Evolutionary conservation across 2,888 invertebrate genomes (phyloP).

Genomic region (Notodonta ziczac): DNA sequence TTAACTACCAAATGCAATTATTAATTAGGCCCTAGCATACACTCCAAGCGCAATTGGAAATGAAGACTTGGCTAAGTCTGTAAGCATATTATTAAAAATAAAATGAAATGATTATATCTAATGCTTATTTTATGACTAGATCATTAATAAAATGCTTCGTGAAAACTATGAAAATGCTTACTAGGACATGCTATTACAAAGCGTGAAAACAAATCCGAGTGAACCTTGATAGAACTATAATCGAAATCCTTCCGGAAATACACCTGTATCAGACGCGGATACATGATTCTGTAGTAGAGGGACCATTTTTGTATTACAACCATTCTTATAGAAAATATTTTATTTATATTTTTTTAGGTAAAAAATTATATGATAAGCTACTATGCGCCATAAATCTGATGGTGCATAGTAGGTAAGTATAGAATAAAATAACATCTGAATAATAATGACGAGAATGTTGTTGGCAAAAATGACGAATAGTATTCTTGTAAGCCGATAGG

Average conservation of each 20-base stretch:
- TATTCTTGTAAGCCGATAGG: too few relatives aligned
- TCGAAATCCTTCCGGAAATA: background rate
- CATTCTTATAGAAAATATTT: too few relatives aligned
- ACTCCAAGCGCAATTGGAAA: constrained; percentile 19
- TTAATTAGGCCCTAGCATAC: constrained; percentile 15
- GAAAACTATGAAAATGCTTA: constrained; percentile 10
- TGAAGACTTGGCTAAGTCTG: constrained; percentile 13
- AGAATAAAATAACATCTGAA: too few relatives aligned
- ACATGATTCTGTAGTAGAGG: too few relatives aligned
- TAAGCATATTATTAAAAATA: constrained; percentile 12
- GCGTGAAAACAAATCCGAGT: background rate
- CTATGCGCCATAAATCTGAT: too few relatives aligned
- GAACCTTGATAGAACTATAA: background rate
- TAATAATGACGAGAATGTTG: too few relatives aligned
- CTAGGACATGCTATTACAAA: background rate
- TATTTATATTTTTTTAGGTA: too few relatives aligned
- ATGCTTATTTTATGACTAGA: constrained; percentile 44
- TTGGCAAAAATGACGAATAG: too few relatives aligned
- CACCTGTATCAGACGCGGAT: too few relatives aligned
- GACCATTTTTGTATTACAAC: too few relatives aligned
- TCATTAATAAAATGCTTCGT: constrained; percentile 20
- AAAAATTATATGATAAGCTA: too few relatives aligned
- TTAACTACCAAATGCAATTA: constrained; percentile 1
- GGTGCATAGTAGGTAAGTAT: too few relatives aligned
- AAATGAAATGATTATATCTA: constrained; percentile 15